phyloP scores from a whole-genome alignment of 2,888 invertebrate species.

The Ophion ventricosus region DNA sequence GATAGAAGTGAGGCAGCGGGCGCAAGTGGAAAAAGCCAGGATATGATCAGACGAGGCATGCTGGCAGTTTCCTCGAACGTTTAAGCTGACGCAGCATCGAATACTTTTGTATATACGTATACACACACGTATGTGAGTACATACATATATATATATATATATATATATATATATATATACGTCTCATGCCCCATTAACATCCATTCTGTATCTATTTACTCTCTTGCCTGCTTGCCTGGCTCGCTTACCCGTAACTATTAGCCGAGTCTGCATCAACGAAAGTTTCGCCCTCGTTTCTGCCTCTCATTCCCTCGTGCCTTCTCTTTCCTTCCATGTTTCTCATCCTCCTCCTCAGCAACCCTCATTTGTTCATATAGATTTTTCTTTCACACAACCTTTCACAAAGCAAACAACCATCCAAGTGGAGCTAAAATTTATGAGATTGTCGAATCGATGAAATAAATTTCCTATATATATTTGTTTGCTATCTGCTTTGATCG shows the following conservation, averaged over 20 bases:
- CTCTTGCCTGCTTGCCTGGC: constrained; percentile 33
- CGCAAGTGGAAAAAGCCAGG: constrained; percentile 48
- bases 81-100: constrained; percentile 53
- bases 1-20: constrained; percentile 4
- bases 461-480: background rate
- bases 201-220: constrained; percentile 70
- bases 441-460: background rate
- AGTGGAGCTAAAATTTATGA: constrained; percentile 6
- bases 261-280: constrained; percentile 62
- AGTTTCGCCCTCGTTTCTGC: constrained; percentile 57
- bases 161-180: constrained; percentile 32
- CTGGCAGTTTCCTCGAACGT: constrained; percentile 26
- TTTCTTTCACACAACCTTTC: constrained; percentile 44
- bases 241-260: constrained; percentile 67
- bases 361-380: constrained; percentile 22
- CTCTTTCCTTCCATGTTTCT: constrained; percentile 40
- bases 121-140: background rate
- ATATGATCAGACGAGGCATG: constrained; percentile 48
- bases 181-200: constrained; percentile 67
- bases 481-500: background rate
- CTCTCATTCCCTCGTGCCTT: constrained; percentile 33
- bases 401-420: constrained; percentile 28
- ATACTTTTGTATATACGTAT: background rate
- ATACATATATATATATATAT: constrained; percentile 4
- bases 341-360: constrained; percentile 8